Conservation (phyloP, 2,797 vertebrate genomes). For the Australoheros facetus region DNA sequence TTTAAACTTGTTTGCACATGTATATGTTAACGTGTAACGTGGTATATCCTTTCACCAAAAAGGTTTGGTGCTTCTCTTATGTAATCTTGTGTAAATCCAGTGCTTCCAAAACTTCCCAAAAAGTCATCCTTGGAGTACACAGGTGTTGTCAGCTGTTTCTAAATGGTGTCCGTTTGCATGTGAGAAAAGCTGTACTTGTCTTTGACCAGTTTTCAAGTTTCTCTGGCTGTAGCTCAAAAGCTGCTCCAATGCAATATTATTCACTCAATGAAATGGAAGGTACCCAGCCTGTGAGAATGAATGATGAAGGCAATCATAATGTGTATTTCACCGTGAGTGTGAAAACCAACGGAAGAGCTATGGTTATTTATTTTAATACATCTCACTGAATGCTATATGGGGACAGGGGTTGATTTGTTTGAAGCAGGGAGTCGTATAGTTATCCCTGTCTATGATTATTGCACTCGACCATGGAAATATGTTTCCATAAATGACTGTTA, state of each 20-base stretch:
- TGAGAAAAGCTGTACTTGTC: conserved; percentile 53
- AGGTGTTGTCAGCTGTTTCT: conserved; percentile 30
- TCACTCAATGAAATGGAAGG: conserved; percentile 64
- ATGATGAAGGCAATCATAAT: conserved; percentile 80
- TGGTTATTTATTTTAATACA: conserved; percentile 82
- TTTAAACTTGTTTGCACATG: conserved; percentile 72
- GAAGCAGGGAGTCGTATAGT: conserved; percentile 23
- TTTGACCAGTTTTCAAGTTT: conserved; percentile 35
- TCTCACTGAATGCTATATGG: conserved; percentile 62
- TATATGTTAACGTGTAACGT: conserved; percentile 50
- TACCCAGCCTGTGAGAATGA: conserved; percentile 70
- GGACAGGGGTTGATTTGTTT: conserved; percentile 48
- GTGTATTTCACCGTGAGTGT: conserved; percentile 64
- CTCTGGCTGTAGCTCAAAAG: conserved; percentile 61
- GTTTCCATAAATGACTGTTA: conserved; percentile 84
- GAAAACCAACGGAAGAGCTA: conserved; percentile 57
- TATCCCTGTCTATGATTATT: conserved; percentile 67
- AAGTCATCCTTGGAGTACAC: conserved; percentile 19
- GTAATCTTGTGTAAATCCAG: conserved; percentile 64
- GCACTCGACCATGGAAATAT: conserved; percentile 80
- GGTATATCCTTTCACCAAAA: conserved; percentile 65
- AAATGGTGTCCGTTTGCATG: conserved; percentile 59
- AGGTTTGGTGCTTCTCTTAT: conserved; percentile 50
- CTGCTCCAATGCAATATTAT: conserved; percentile 73
- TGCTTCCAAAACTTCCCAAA: conserved; percentile 68